phyloP scores from a whole-genome alignment of 2,113 vertebrate species.

The Chinchilla lanigera region DNA sequence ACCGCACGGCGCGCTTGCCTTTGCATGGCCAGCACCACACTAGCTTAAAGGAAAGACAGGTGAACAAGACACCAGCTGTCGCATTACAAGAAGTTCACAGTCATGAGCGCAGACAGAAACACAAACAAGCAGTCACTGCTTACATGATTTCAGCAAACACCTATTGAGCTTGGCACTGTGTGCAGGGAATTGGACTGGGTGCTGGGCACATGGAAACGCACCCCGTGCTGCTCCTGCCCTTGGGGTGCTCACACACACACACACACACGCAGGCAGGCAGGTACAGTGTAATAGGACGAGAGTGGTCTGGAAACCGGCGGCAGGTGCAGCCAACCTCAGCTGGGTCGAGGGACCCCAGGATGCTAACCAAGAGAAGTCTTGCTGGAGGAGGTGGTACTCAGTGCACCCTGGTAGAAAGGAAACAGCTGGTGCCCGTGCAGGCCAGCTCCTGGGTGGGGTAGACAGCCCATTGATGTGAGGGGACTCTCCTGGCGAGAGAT shows the following conservation, averaged over 20 bases:
- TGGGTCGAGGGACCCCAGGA: fast-evolving
- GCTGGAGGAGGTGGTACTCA: fast-evolving
- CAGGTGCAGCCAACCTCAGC: fast-evolving
- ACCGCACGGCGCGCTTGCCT: fast-evolving
- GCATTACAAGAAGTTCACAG: neutral
- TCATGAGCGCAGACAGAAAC: neutral
- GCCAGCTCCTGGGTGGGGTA: neutral
- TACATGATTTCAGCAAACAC: fast-evolving
- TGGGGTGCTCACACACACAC: neutral
- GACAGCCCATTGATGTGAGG: too few species aligned
- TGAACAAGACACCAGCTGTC: fast-evolving
- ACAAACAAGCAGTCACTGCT: fast-evolving
- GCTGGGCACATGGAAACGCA: fast-evolving
- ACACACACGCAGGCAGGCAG: neutral
- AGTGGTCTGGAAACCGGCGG: fast-evolving
- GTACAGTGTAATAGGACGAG: fast-evolving
- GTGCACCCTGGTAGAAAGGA: too few species aligned
- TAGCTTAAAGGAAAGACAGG: neutral
- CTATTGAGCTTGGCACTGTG: fast-evolving
- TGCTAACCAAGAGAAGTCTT: neutral
- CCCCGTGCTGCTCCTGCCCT: neutral
- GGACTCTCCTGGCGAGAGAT: neutral
- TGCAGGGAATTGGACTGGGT: neutral
- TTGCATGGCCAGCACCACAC: fast-evolving
- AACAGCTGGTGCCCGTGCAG: neutral